These are phyloP conservation scores for Poecilus cupreus DNA, from an alignment of 2,888 invertebrate genomes.

Conservation along the genomic window DNA sequence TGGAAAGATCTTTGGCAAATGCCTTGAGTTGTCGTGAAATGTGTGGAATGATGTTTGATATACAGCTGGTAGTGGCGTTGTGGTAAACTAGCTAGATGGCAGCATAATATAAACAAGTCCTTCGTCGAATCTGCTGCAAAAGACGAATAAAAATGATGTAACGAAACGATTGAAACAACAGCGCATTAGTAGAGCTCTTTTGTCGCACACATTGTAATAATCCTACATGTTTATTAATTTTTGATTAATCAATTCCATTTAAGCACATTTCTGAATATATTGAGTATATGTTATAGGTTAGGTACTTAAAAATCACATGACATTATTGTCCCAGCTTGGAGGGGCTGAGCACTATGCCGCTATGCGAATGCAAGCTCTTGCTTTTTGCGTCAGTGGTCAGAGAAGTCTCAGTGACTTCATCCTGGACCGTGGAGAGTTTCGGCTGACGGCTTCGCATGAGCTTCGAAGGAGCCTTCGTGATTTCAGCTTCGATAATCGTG, in stretches of 20 bases:
- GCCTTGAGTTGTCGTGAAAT: not conserved
- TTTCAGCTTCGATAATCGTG: conserved; percentile 66
- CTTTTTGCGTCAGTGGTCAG: not conserved
- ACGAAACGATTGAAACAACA: conserved; percentile 31
- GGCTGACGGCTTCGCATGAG: conserved; percentile 69
- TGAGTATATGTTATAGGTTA: conserved; percentile 8
- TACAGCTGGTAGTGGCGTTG: not conserved
- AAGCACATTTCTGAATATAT: conserved; percentile 61
- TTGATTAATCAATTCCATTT: conserved; percentile 68
- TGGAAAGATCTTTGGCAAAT: too few relatives aligned
- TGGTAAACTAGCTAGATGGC: conserved; percentile 23
- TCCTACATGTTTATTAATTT: conserved; percentile 57
- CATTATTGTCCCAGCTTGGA: conserved; percentile 63
- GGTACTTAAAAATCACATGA: conserved; percentile 61
- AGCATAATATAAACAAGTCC: conserved; percentile 18
- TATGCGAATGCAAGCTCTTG: conserved; percentile 68
- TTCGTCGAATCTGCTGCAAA: conserved; percentile 6
- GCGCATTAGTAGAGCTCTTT: conserved; percentile 56
- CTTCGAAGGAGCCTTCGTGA: conserved; percentile 65
- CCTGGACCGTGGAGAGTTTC: conserved; percentile 62
- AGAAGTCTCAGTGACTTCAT: conserved; percentile 25
- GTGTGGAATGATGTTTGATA: not conserved
- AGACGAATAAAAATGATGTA: conserved; percentile 32
- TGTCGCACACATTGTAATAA: conserved; percentile 58
- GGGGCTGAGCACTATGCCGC: conserved; percentile 78